A percentile compares a stretch with the other conserved stretches of the same genome.
Conservation (phyloP, 2,888 invertebrate species). For the Melanophora roralis region DNA sequence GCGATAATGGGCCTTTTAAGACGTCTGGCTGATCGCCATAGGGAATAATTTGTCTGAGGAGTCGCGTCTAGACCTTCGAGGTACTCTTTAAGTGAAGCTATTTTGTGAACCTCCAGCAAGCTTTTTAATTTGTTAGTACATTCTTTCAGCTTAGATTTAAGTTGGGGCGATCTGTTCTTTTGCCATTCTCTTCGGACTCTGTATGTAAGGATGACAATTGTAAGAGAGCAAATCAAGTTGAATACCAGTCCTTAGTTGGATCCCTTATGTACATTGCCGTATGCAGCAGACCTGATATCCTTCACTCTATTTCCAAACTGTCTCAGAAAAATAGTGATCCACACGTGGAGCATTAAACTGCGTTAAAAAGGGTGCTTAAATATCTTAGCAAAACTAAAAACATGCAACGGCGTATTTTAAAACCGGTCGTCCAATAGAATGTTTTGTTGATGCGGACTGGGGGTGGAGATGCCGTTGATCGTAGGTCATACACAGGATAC, state of each 20-base stretch:
- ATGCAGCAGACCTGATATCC: slow-evolving; percentile 1
- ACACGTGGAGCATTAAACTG: not conserved
- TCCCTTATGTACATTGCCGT: slow-evolving; percentile 1
- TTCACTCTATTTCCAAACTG: slow-evolving; percentile 16
- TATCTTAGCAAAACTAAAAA: not conserved
- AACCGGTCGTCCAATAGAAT: not conserved
- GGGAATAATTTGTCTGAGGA: too few relatives aligned
- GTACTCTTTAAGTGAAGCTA: too few relatives aligned
- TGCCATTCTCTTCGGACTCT: too few relatives aligned
- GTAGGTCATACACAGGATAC: slow-evolving; percentile 31
- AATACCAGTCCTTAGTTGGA: slow-evolving; percentile 23
- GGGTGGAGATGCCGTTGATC: slow-evolving; percentile 2
- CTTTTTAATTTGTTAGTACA: too few relatives aligned
- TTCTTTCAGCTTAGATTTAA: too few relatives aligned
- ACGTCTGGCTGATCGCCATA: too few relatives aligned
- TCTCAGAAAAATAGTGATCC: slow-evolving; percentile 14
- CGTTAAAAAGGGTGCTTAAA: not conserved
- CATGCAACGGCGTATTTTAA: not conserved
- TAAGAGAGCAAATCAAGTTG: not conserved
- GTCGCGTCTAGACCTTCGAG: too few relatives aligned
- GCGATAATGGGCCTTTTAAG: too few relatives aligned
- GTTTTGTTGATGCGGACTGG: slow-evolving; percentile 35
- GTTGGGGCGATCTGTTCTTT: too few relatives aligned
- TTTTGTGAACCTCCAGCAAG: too few relatives aligned
- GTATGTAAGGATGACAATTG: not conserved